These are phyloP conservation scores for Arrhopalites spinosus DNA, from an alignment of 2,888 invertebrate genomes.

Conservation along the genomic window DNA sequence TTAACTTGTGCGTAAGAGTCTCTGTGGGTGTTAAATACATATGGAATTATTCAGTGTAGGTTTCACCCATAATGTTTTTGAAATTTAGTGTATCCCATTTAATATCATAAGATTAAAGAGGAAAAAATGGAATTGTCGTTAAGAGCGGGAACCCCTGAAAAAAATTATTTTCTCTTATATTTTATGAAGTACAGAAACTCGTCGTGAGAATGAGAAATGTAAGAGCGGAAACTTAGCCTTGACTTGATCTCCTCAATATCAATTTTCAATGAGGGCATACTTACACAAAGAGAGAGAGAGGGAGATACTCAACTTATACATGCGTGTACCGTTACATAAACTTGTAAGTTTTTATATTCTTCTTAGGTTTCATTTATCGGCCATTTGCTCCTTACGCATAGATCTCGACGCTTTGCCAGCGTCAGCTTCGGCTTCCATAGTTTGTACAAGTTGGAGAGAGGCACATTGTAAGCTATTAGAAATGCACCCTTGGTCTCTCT, in stretches of 20 bases:
- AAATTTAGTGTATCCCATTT: too few species aligned
- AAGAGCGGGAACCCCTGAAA: too few species aligned
- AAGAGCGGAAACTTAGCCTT: too few species aligned
- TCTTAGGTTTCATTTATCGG: constrained; percentile 47
- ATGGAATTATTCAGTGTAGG: neutral
- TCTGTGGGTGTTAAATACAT: neutral
- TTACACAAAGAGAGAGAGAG: neutral
- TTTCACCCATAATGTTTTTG: too few species aligned
- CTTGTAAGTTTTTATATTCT: constrained; percentile 23
- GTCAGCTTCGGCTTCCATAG: too few species aligned
- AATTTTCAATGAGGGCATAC: constrained; percentile 29
- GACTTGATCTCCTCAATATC: constrained; percentile 3
- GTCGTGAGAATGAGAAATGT: too few species aligned
- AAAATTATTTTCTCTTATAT: too few species aligned
- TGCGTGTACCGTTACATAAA: neutral
- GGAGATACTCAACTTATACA: neutral
- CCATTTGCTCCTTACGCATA: constrained; percentile 39
- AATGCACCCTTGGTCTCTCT: constrained; percentile 44
- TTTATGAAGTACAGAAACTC: too few species aligned
- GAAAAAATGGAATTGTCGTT: too few species aligned
- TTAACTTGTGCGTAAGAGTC: neutral
- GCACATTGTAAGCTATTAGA: constrained; percentile 44
- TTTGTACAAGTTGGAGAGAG: constrained; percentile 23
- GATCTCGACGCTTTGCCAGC: neutral
- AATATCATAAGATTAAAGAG: too few species aligned